phyloP scores from a whole-genome alignment of 2,797 vertebrate genomes.

The Onychomys leucogaster region DNA sequence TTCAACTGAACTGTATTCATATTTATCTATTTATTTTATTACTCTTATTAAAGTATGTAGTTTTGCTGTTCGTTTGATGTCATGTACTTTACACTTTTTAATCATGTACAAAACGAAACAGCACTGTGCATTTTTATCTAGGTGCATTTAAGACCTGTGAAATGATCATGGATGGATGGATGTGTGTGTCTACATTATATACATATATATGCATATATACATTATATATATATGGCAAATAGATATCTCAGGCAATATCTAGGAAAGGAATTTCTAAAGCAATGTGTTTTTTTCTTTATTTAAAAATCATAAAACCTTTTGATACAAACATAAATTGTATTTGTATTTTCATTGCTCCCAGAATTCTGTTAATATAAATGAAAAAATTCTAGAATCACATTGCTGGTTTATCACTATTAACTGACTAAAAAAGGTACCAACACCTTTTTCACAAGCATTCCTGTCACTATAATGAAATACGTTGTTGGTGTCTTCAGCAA shows the following conservation, averaged over 20 bases:
- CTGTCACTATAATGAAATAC: neutral
- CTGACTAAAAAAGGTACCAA: conserved; percentile 19
- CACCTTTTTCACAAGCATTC: neutral
- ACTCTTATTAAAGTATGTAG: neutral
- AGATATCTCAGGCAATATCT: neutral
- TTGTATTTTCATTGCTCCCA: conserved; percentile 55
- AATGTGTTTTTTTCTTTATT: neutral
- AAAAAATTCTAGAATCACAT: conserved; percentile 45
- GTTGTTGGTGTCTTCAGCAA: neutral
- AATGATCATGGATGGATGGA: neutral
- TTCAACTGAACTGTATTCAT: neutral
- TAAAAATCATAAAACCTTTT: neutral
- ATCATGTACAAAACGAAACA: neutral
- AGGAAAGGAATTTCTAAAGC: neutral
- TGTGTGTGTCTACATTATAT: too few relatives aligned
- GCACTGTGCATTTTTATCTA: neutral
- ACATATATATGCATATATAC: too few relatives aligned
- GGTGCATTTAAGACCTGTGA: neutral
- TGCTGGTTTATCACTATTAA: conserved; percentile 32
- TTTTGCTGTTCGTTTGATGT: neutral
- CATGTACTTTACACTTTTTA: neutral
- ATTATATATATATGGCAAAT: neutral
- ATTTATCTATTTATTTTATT: neutral
- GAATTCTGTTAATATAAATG: conserved; percentile 53
- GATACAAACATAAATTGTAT: neutral